Conservation (phyloP, 2,797 vertebrate genomes). For the Cryptoprocta ferox region DNA sequence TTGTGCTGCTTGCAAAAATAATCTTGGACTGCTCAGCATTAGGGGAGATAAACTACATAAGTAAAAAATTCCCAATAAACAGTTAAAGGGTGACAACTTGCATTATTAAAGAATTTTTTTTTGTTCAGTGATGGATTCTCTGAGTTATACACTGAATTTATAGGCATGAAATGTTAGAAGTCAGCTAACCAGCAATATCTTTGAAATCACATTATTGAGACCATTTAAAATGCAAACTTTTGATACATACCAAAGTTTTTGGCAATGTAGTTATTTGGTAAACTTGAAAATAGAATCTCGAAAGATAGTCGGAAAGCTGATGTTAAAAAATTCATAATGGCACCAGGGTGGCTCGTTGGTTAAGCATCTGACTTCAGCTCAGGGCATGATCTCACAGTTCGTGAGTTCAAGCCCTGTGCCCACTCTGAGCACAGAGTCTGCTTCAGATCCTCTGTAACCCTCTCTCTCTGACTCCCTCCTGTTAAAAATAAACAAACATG, state of each 20-base stretch:
- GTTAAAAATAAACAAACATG: too few species aligned
- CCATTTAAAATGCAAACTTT: background rate
- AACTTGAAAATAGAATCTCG: background rate
- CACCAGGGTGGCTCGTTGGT: too few species aligned
- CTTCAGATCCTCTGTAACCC: too few species aligned
- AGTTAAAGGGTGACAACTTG: background rate
- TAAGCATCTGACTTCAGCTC: too few species aligned
- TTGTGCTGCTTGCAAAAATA: background rate
- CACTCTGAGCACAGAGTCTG: too few species aligned
- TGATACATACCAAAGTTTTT: background rate
- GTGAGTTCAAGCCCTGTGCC: too few species aligned
- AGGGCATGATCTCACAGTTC: too few species aligned
- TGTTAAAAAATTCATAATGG: background rate
- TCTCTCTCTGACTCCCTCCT: too few species aligned
- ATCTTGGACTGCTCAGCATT: background rate
- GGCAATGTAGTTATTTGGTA: background rate
- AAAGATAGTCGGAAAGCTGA: background rate
- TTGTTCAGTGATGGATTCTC: background rate
- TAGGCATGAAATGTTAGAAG: background rate
- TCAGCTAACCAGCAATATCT: background rate
- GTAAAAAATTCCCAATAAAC: background rate
- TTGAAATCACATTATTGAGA: background rate
- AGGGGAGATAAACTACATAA: background rate
- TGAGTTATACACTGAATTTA: background rate
- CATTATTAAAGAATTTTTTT: background rate